phyloP scores from a whole-genome alignment of 37 sponge, comb jelly and placozoan species.

The Aplysina aerophoba region DNA sequence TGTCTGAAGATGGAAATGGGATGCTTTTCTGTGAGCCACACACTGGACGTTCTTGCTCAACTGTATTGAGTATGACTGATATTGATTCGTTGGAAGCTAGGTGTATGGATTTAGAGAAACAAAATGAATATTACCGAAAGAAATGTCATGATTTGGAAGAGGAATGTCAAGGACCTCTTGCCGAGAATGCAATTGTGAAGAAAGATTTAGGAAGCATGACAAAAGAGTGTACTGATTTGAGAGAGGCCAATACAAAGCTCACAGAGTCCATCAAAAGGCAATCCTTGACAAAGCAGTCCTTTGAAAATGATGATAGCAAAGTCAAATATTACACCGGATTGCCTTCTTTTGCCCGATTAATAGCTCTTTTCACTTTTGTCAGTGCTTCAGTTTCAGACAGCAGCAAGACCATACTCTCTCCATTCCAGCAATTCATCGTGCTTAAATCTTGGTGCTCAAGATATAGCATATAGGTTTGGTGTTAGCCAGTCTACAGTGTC shows the following conservation, averaged over 20 bases:
- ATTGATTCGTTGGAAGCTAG: background rate
- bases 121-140: slow-evolving; percentile 12
- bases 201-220: background rate
- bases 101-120: slow-evolving; percentile 15
- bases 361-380: too few relatives aligned
- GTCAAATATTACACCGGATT: too few relatives aligned
- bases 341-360: too few relatives aligned
- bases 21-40: slow-evolving; percentile 14
- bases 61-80: slow-evolving; percentile 4
- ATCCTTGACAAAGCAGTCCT: background rate
- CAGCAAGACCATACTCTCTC: too few relatives aligned
- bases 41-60: slow-evolving; percentile 11
- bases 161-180: background rate
- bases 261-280: slow-evolving; percentile 3
- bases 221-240: slow-evolving; percentile 23
- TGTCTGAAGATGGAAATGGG: slow-evolving; percentile 43
- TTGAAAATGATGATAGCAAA: too few relatives aligned
- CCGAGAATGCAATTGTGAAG: slow-evolving; percentile 9
- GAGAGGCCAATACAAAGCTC: background rate
- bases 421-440: too few relatives aligned
- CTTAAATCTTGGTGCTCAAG: slow-evolving; percentile 38
- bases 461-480: slow-evolving; percentile 52
- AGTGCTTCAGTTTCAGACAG: too few relatives aligned
- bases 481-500: slow-evolving; percentile 51
- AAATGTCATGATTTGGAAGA: slow-evolving; percentile 19